Base-by-base conservation (phyloP, 2,888 invertebrate genomes). In the Alcis repandata region DNA sequence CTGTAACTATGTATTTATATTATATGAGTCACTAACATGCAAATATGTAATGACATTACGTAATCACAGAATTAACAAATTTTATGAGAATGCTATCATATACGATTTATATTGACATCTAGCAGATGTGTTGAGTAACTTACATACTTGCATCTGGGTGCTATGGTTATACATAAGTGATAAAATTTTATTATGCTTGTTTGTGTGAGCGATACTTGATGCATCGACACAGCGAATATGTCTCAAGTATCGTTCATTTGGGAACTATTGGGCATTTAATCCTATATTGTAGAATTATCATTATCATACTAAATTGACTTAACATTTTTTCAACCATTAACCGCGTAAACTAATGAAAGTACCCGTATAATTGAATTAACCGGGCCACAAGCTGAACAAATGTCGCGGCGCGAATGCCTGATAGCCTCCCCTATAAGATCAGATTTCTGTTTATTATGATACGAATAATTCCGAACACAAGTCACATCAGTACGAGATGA, bases 211-310 rank as follows among this genome's bases (percentile, higher is more conserved):
- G 79, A 80, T 87, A 86, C 77, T 89, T 81, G 91, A 89, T 69
- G 78, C 86, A 85, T 78, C 64, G 66, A 68, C 66, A 60, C 67
- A 59, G 15, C 53, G 56, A 56, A 49, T 56, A 74, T 85, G 88
- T 80, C 58, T 89, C 92, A 84, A 86, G 82, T 86, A 84, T 85
- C 85, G 89, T 86, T 86, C 88, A 74, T 79, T 74, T 91, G 93
- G 93, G 93, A 91, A 92, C 93, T 93, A 92, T 94, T 93, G 94
- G 94, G 94, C 94, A 93, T 94, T 92, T 93, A 93, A 93, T 93
- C 90, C 91, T 92, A 87, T 93, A 89, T 87, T 89, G 91, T 92
- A 92, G 92, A 91, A 76, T 86, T 90, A 89, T 90, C 92, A 92
- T 92, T 91, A 90, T 91, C 92, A 93, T 91, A 92, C 93, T 92